Evolutionary conservation across 2,113 vertebrate genomes (phyloP), one percentile per base, ranked within the genome.

Genomic region (Hippocampus mohnikei): DNA sequence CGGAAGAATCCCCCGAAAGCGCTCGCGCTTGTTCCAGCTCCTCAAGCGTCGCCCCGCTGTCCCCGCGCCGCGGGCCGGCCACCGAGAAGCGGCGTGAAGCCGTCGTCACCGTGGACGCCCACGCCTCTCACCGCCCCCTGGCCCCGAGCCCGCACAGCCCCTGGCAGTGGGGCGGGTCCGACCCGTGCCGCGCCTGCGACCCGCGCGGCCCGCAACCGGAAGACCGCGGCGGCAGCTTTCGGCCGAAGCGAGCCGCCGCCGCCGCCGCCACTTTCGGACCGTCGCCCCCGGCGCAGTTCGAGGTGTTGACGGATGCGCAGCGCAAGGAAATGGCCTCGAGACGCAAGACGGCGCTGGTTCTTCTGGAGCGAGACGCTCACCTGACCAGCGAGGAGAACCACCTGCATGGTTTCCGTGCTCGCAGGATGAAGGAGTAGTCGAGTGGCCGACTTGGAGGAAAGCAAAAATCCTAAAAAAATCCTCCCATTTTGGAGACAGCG

Each of bases 91-190:
- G 94, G 63, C 85, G 94, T 0, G 95, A 96, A 69, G 93, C 93
- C 40, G 93, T 96, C 1, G 85, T 96, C 70, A 96, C 96, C 0
- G 94, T 96, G 0, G 95, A 97, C 0, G 96, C 95, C 0, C 96
- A 96, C 0, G 95, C 94, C 0, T 92, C 94, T 0, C 95, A 95
- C 48, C 95, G 96, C 79, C 96, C 95, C 0, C 90, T 96, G 0
- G 93, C 95, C 1, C 95, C 94, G 8, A 80, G 79, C 50, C 74
- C 80, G 0, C 71, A 80, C 29, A 81, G 81, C 59, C 85, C 87
- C 0, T 92, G 95, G 85, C 94, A 95, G 68, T 96, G 95, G 96
- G 93, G 90, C 23, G 83, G 85, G 1, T 50, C 65, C 0, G 77
- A 94, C 9, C 77, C 75, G 0, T 85, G 85, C 0, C 91, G 94